A percentile compares a stretch with the other conserved stretches of the same genome.
phyloP scores from a whole-genome alignment of 2,797 vertebrate species.

The Oophaga sylvatica region DNA sequence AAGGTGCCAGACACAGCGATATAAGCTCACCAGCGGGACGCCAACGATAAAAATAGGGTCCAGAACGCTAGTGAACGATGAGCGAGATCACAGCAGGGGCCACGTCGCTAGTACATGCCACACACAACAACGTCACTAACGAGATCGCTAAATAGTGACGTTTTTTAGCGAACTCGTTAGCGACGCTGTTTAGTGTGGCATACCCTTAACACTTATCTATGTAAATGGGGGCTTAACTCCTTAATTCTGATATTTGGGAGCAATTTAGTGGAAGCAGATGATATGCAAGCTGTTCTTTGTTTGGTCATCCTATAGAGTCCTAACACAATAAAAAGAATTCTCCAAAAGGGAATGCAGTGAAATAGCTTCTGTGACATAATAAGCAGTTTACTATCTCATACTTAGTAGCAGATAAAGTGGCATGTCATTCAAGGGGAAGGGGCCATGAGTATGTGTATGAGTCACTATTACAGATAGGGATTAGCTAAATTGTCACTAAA shows the following conservation, averaged over 20 bases:
- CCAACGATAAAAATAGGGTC: no score
- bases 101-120: no score
- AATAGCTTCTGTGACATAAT: conserved; percentile 9
- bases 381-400: conserved; percentile 25
- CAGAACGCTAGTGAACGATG: no score
- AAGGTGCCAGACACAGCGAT: no score
- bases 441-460: background rate
- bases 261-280: background rate
- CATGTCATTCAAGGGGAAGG: conserved; percentile 1
- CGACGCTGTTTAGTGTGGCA: no score
- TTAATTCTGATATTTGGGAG: background rate
- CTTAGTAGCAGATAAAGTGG: conserved; percentile 44
- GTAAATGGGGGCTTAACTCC: background rate
- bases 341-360: background rate
- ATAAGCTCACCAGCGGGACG: no score
- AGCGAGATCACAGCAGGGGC: no score
- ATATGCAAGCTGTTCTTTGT: background rate
- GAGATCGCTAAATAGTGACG: no score
- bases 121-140: no score
- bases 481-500: background rate
- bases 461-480: conserved; percentile 26
- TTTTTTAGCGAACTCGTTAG: no score
- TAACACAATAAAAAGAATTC: background rate
- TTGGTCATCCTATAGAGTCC: background rate
- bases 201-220: no score